phyloP scores from a whole-genome alignment of 1,140 invertebrate genomes.

The Gerris buenoi region DNA sequence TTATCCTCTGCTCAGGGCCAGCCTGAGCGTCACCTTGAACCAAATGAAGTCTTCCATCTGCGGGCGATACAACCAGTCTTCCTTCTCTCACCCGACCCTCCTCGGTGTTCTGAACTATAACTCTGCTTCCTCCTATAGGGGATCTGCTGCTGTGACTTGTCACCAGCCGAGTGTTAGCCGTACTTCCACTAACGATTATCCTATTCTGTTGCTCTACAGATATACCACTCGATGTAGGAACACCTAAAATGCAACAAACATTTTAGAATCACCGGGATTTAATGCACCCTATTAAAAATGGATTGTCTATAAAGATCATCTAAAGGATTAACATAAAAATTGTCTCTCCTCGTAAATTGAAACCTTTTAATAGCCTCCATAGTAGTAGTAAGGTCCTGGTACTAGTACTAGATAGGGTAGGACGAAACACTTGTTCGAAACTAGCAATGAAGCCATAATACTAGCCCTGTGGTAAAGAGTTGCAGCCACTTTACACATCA shows the following conservation, averaged over 20 bases:
- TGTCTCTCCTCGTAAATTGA: no score
- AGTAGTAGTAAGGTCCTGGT: no score
- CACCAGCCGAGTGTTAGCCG: not conserved
- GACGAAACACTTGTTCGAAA: no score
- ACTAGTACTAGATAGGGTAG: no score
- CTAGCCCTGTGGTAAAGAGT: no score
- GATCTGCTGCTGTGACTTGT: not conserved
- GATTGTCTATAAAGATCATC: no score
- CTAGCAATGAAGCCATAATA: no score
- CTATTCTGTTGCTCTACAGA: constrained; percentile 17
- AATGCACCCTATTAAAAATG: no score
- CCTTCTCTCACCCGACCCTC: not conserved
- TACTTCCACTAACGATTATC: constrained; percentile 5
- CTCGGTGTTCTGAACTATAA: not conserved
- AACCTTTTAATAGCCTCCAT: no score
- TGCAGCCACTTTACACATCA: no score
- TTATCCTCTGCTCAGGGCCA: not conserved
- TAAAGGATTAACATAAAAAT: no score
- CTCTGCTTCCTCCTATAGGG: not conserved
- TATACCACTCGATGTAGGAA: constrained; percentile 12
- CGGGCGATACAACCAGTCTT: not conserved
- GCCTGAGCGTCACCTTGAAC: not conserved
- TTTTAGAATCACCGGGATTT: no score
- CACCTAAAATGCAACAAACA: constrained; percentile 1
- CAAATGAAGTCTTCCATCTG: not conserved